Evolutionary conservation across 64 coral and sea anemone species (phyloP), one percentile per base, ranked within the genome.

Genomic region (Acropora yongei): DNA sequence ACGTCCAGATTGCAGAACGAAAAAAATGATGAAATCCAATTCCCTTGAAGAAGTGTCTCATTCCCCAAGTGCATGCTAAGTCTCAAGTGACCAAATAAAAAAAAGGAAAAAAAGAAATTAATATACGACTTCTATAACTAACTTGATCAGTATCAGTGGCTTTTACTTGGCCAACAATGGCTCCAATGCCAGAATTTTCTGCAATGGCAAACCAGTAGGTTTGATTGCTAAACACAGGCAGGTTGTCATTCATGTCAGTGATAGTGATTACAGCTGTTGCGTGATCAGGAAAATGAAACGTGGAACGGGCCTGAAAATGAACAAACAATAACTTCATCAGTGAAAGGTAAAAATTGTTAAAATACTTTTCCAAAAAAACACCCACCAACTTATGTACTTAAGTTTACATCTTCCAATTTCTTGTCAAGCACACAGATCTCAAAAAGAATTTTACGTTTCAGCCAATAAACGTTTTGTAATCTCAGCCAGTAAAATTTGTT

Each of bases 131-230:
- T n/a, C 17, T 72, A 11, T 17, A 16, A 80, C 74, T 80, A 69
- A 92, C 95, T 53, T 93, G 65, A 48, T 97, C 95, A 39, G 67
- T 53, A 77, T 97, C 95, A 47, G 30, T 91, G 18, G 95, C 92
- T 49, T 61, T 88, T 8, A 97, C 77, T 68, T 91, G 77, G 41
- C 91, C 89, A 74, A 97, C 84, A 8, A 72, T 18, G 39, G 92
- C 69, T 6, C 88, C 92, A 78, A 48, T 43, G 46, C 7, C 71
- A 41, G 92, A 82, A 49, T 94, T 91, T 84, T 97, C 95, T 42
- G 13, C 47, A 77, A 94, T 93, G 12, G 57, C 68, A 65, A 88
- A 79, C 44, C 20, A 66, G 72, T 94, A 97, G n/a, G 17, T 19
- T 1, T 82, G 17, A 69, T 60, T 60, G 87, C 30, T 80, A 88